phyloP scores from a whole-genome alignment of 1,140 invertebrate genomes.

The Drosophila bipectinata region DNA sequence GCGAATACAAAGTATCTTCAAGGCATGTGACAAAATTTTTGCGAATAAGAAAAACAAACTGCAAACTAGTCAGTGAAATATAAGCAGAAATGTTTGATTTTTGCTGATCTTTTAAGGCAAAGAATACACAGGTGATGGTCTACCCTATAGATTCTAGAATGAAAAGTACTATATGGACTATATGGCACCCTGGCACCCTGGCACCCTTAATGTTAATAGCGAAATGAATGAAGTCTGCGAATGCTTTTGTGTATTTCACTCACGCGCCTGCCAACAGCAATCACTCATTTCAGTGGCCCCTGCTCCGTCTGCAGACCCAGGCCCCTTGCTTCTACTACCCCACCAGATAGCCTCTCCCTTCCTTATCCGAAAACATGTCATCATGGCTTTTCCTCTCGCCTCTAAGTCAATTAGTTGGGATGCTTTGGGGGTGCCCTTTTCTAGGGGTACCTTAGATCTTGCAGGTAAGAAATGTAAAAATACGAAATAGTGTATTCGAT shows the following conservation, averaged over 20 bases:
- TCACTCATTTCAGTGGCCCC: constrained; percentile 63
- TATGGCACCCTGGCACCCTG: too few species aligned
- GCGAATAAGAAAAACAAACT: constrained; percentile 43
- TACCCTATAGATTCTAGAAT: too few species aligned
- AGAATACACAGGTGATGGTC: too few species aligned
- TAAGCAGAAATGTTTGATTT: constrained; percentile 2
- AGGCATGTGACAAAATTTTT: constrained; percentile 53
- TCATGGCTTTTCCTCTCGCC: constrained; percentile 56
- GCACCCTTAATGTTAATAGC: constrained; percentile 15
- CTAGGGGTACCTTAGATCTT: not conserved
- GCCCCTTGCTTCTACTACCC: not conserved
- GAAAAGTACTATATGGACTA: not conserved
- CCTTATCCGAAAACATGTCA: constrained; percentile 47
- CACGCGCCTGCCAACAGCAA: constrained; percentile 74
- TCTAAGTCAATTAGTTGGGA: constrained; percentile 77
- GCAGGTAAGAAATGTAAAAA: too few species aligned
- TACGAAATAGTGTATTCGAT: too few species aligned
- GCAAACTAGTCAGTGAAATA: not conserved
- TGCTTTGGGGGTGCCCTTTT: constrained; percentile 23
- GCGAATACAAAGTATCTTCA: not conserved
- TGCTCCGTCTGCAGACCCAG: not conserved
- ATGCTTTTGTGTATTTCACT: constrained; percentile 70
- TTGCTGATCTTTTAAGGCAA: too few species aligned
- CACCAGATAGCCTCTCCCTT: constrained; percentile 35
- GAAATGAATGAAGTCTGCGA: constrained; percentile 65